Percentiles rank a stretch among this genome's conserved stretches.
phyloP scores from a whole-genome alignment of 2,113 vertebrate species.

The Zosterops borbonicus region DNA sequence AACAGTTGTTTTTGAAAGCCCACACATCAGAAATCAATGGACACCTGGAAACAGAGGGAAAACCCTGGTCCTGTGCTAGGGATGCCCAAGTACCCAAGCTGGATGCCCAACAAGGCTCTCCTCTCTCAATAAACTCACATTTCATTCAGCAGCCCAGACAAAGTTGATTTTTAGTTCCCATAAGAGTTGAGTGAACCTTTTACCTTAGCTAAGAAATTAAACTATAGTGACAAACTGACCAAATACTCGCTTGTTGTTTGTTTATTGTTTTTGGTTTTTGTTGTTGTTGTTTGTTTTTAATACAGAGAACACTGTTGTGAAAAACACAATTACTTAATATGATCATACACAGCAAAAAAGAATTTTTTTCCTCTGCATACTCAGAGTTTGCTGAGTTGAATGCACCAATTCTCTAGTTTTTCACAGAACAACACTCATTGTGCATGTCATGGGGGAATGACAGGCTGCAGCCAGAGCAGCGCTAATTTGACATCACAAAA shows the following conservation, averaged over 20 bases:
- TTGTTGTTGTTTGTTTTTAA: not conserved
- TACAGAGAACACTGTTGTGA: not conserved
- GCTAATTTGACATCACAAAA: not conserved
- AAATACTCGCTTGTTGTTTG: not conserved
- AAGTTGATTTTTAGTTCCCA: not conserved
- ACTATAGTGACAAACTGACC: not conserved
- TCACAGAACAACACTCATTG: not conserved
- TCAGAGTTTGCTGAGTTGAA: not conserved
- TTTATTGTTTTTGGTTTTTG: not conserved
- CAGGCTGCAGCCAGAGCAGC: not conserved
- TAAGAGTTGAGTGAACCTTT: not conserved
- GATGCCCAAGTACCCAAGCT: not conserved
- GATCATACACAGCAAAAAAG: not conserved
- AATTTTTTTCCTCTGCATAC: not conserved
- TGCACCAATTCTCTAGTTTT: accelerated
- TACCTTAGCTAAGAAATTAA: not conserved
- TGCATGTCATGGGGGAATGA: not conserved
- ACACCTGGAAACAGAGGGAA: not conserved
- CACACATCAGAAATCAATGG: not conserved
- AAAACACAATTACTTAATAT: not conserved
- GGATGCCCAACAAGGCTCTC: not conserved
- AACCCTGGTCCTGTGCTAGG: not conserved
- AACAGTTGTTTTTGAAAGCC: not conserved
- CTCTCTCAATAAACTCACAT: not conserved
- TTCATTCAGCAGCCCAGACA: not conserved